Evolutionary conservation across 1,140 invertebrate species (phyloP).

Genomic region (Tenebrio molitor): DNA sequence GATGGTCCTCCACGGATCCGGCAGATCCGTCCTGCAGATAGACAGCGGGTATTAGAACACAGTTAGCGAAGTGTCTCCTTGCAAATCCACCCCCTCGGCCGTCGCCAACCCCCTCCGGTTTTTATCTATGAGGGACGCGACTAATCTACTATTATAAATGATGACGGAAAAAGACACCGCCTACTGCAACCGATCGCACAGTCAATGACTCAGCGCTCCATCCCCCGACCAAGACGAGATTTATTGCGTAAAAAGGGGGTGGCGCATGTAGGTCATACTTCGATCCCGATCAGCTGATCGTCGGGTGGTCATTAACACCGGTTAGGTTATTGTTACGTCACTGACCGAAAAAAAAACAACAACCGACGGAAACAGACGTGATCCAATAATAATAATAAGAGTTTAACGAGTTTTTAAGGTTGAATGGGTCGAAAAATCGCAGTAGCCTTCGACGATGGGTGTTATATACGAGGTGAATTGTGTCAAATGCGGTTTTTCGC

Average conservation of each 20-base stretch:
- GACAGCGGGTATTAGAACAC: conserved; percentile 29
- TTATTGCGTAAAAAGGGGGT: conserved; percentile 22
- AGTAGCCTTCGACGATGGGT: conserved; percentile 14
- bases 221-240: not conserved
- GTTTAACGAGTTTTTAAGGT: conserved; percentile 41
- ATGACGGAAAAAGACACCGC: conserved; percentile 34
- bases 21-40: conserved; percentile 41
- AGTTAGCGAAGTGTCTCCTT: conserved; percentile 35
- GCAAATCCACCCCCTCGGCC: conserved; percentile 24
- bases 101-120: not conserved
- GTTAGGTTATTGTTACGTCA: not conserved
- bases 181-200: conserved; percentile 14
- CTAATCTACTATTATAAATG: conserved; percentile 46
- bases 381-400: conserved; percentile 22
- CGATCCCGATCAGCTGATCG: conserved; percentile 16
- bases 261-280: conserved; percentile 11
- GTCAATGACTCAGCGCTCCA: conserved; percentile 7
- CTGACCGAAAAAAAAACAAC: conserved; percentile 3
- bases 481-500: not conserved
- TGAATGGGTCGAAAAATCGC: conserved; percentile 35
- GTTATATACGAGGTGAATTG: not conserved
- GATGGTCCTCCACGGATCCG: not conserved
- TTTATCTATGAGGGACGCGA: not conserved
- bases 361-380: not conserved
- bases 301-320: not conserved